Evolutionary conservation across 2,113 vertebrate species (phyloP).

Genomic region (Condylura cristata): DNA sequence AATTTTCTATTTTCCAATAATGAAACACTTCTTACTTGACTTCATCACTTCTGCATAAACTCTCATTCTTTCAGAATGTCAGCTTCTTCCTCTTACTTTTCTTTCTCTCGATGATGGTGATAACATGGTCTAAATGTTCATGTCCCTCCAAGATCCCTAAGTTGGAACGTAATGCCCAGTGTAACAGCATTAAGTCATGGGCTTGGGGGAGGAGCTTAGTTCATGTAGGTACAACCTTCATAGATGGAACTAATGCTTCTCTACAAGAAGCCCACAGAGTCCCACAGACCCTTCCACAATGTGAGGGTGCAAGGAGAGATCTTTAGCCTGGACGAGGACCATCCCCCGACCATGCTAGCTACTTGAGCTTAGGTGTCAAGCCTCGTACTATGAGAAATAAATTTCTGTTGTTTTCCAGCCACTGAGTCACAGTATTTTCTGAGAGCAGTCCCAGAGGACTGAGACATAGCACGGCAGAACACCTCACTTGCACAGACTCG

Average conservation of each 20-base stretch:
- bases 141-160: neutral
- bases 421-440: neutral
- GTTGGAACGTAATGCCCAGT: neutral
- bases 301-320: neutral
- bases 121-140: neutral
- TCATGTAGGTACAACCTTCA: neutral
- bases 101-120: neutral
- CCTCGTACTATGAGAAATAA: neutral
- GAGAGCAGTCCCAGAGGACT: neutral
- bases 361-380: neutral
- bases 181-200: neutral
- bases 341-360: neutral
- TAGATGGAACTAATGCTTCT: neutral
- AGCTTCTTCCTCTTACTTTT: neutral
- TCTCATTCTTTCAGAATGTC: neutral
- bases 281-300: neutral
- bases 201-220: neutral
- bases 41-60: neutral
- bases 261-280: neutral
- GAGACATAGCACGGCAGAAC: neutral
- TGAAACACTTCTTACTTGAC: neutral
- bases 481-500: neutral
- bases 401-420: neutral
- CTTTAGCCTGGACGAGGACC: neutral
- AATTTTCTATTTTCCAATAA: constrained; percentile 5